Percentiles rank a stretch among this genome's conserved stretches.
phyloP scores from a whole-genome alignment of 2,797 vertebrate genomes.

The Intellagama lesueurii region DNA sequence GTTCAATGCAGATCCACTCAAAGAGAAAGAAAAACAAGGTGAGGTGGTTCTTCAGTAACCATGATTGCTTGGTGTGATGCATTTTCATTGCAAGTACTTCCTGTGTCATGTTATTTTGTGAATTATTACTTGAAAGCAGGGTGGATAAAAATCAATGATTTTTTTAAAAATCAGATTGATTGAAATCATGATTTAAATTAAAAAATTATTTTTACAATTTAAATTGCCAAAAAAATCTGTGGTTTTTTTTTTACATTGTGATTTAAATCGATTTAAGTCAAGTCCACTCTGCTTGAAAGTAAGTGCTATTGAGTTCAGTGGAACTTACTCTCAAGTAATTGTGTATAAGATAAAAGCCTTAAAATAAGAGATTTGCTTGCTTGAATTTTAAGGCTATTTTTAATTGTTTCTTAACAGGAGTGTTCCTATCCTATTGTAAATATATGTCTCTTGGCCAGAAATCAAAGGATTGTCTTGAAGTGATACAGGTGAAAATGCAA shows the following conservation, averaged over 20 bases:
- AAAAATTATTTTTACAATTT: too few species aligned
- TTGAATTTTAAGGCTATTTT: not conserved
- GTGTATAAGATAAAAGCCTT: not conserved
- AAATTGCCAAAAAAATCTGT: too few species aligned
- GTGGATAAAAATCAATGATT: too few species aligned
- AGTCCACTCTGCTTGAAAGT: too few species aligned
- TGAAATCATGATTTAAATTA: too few species aligned
- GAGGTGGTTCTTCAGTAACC: slow-evolving; percentile 64
- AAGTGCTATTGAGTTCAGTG: not conserved
- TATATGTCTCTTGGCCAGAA: not conserved
- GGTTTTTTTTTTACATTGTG: too few species aligned
- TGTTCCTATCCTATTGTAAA: slow-evolving; percentile 8
- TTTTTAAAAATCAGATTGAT: too few species aligned
- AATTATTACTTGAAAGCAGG: not conserved
- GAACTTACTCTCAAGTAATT: not conserved
- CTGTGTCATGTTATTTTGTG: not conserved
- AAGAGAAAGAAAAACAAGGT: slow-evolving; percentile 99
- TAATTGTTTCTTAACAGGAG: not conserved
- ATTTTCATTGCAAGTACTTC: not conserved
- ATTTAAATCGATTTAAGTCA: too few species aligned
- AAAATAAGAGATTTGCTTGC: not conserved
- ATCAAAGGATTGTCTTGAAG: not conserved
- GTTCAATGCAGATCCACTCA: slow-evolving; percentile 98
- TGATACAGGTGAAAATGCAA: not conserved
- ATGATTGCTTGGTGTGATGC: slow-evolving; percentile 28